These are phyloP conservation scores for Steinernema feltiae DNA, from an alignment of 1,140 invertebrate species.

Conservation along the genomic window DNA sequence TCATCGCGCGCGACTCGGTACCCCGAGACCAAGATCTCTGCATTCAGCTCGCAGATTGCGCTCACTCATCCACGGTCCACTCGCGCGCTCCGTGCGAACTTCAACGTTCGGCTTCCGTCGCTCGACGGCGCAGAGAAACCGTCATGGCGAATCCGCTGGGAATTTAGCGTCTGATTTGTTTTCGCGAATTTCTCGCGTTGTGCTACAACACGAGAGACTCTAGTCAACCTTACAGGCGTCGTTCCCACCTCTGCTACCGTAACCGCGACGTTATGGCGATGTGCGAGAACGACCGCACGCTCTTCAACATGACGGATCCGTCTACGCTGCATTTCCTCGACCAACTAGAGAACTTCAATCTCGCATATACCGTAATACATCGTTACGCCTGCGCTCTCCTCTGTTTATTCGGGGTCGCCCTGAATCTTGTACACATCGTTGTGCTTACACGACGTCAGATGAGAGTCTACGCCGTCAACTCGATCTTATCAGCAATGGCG, in stretches of 20 bases:
- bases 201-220: background rate
- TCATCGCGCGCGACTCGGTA: too few species aligned
- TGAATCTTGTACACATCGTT: conserved; percentile 78
- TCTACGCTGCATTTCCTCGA: conserved; percentile 25
- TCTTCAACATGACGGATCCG: conserved; percentile 32
- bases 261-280: background rate
- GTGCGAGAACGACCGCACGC: conserved; percentile 26
- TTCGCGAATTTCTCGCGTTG: background rate
- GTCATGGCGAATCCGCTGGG: background rate
- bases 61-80: too few species aligned
- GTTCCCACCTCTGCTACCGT: background rate
- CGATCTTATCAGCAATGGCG: conserved; percentile 31
- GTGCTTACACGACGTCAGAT: conserved; percentile 68
- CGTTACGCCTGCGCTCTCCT: conserved; percentile 69
- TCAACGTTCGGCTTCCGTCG: background rate
- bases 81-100: background rate
- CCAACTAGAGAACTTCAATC: conserved; percentile 26
- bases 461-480: conserved; percentile 35
- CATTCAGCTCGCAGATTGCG: too few species aligned
- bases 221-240: background rate
- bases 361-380: conserved; percentile 62
- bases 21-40: too few species aligned
- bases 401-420: conserved; percentile 76
- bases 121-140: background rate
- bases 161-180: background rate